Conservation (phyloP, 2,888 invertebrate genomes). For the Cenopis cana region DNA sequence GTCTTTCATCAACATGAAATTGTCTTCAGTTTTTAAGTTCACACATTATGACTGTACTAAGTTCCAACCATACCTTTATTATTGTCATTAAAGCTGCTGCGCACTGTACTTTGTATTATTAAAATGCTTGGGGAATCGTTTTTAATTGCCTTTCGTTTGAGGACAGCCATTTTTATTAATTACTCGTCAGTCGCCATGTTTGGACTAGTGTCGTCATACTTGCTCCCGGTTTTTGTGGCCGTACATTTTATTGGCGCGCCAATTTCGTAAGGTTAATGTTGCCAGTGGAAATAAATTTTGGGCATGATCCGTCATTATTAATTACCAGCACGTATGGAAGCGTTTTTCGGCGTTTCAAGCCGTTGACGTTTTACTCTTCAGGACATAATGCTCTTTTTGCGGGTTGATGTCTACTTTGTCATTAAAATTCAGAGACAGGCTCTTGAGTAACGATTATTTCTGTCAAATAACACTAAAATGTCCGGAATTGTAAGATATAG, state of each 20-base stretch:
- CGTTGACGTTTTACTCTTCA: constrained; percentile 26
- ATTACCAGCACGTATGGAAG: constrained; percentile 26
- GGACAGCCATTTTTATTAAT: constrained; percentile 50
- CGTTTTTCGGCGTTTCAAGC: constrained; percentile 31
- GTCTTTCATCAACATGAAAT: constrained; percentile 14
- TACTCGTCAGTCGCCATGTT: constrained; percentile 43
- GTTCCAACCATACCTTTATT: constrained; percentile 32
- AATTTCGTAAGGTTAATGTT: constrained; percentile 44
- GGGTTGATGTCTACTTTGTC: not conserved
- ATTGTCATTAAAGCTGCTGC: constrained; percentile 21
- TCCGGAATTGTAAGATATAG: not conserved
- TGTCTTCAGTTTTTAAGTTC: constrained; percentile 24
- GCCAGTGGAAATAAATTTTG: constrained; percentile 31
- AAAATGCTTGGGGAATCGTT: constrained; percentile 46
- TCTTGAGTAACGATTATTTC: constrained; percentile 19
- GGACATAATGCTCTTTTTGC: not conserved
- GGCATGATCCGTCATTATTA: constrained; percentile 33
- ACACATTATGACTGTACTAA: constrained; percentile 24
- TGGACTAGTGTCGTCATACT: constrained; percentile 43
- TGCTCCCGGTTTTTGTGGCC: constrained; percentile 33
- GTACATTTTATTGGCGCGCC: constrained; percentile 44
- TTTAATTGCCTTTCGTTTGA: constrained; percentile 47
- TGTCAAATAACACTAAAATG: constrained; percentile 20
- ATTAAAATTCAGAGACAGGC: not conserved
- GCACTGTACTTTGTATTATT: constrained; percentile 39